Percentiles rank a stretch among this genome's conserved stretches.
phyloP scores from a whole-genome alignment of 2,113 vertebrate species.

The Vidua macroura region DNA sequence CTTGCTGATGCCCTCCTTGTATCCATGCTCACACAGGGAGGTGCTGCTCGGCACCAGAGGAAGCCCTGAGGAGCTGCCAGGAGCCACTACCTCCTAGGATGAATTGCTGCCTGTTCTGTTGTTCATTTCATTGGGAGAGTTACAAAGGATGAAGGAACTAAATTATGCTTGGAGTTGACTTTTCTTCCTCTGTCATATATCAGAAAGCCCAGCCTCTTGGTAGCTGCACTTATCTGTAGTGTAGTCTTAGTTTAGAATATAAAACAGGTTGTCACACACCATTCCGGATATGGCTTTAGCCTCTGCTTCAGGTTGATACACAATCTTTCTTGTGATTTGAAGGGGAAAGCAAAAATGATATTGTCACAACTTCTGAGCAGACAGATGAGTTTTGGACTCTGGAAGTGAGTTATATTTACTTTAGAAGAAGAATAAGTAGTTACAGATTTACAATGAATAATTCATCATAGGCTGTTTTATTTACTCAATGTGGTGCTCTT shows the following conservation, averaged over 20 bases:
- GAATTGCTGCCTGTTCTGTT: neutral
- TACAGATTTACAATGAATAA: conserved; percentile 55
- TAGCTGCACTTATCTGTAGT: neutral
- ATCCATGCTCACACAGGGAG: rapidly evolving
- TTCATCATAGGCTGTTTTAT: conserved; percentile 54
- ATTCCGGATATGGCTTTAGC: neutral
- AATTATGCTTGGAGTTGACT: neutral
- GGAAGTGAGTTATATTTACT: conserved; percentile 42
- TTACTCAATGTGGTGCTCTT: conserved; percentile 30
- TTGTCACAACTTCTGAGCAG: conserved; percentile 37
- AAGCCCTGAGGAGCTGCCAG: neutral
- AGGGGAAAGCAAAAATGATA: conserved; percentile 58
- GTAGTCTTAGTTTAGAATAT: neutral
- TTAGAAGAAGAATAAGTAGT: conserved; percentile 57
- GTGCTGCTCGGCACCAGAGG: neutral
- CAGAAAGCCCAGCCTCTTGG: neutral
- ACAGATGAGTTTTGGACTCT: conserved; percentile 7
- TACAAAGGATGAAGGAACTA: neutral
- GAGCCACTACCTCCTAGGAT: neutral
- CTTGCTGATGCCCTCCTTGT: neutral
- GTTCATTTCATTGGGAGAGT: neutral
- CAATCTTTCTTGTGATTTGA: conserved; percentile 48
- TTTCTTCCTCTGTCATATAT: neutral
- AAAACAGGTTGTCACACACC: conserved; percentile 10
- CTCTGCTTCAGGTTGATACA: conserved; percentile 3